Conservation (phyloP, 1,140 invertebrate genomes). For the Gonatopus flavifemur region DNA sequence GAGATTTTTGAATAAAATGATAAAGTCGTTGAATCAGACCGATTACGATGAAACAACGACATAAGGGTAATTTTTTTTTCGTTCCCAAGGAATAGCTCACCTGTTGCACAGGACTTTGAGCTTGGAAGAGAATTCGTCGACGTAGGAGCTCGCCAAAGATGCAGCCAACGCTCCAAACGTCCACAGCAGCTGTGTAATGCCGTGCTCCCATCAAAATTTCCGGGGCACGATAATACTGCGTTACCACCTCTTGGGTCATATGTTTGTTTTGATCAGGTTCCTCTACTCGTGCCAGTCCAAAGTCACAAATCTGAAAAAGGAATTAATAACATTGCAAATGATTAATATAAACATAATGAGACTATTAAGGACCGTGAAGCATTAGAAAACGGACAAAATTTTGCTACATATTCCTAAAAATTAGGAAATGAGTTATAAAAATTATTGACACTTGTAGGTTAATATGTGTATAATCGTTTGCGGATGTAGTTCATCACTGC, state of each 20-base stretch:
- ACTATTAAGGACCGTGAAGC: too few species aligned
- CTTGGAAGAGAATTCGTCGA: constrained; percentile 95
- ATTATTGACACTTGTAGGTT: too few species aligned
- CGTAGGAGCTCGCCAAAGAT: constrained; percentile 97
- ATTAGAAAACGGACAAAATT: too few species aligned
- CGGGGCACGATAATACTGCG: constrained; percentile 98
- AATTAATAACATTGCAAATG: too few species aligned
- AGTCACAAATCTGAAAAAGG: constrained; percentile 93
- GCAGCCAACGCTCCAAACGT: constrained; percentile 99
- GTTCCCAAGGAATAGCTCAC: constrained; percentile 52
- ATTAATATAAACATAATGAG: too few species aligned
- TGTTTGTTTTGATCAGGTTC: constrained; percentile 88
- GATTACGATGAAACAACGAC: too few species aligned
- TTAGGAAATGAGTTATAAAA: too few species aligned
- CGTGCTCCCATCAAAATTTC: constrained; percentile 98
- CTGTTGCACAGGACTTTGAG: constrained; percentile 92
- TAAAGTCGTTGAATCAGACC: too few species aligned
- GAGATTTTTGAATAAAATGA: background rate
- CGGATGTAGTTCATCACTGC: too few species aligned
- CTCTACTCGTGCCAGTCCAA: constrained; percentile 91
- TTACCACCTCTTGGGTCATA: constrained; percentile 99
- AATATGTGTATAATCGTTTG: too few species aligned
- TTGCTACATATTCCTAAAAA: too few species aligned
- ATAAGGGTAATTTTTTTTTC: background rate
- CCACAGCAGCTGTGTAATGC: constrained; percentile 95